Conservation (phyloP, 1,140 invertebrate species). For the Hyles euphorbiae region DNA sequence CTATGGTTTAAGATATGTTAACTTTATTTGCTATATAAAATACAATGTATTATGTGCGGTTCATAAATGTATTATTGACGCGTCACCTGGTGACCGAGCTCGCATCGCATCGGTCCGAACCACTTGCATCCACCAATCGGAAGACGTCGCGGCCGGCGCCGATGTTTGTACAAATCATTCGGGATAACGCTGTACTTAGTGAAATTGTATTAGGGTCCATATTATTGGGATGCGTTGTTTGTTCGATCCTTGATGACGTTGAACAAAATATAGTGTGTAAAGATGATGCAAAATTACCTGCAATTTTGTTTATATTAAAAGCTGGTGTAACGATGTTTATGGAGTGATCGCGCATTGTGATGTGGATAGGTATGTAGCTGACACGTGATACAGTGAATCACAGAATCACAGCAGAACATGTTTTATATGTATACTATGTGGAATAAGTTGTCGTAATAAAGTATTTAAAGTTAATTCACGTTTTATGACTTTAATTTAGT, state of each 20-base stretch:
- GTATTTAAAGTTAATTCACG: constrained; percentile 72
- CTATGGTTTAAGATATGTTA: constrained; percentile 75
- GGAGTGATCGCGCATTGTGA: constrained; percentile 63
- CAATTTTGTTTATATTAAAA: constrained; percentile 51
- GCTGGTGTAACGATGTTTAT: too few relatives aligned
- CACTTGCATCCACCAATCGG: constrained; percentile 16
- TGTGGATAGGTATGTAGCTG: constrained; percentile 71
- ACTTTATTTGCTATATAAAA: constrained; percentile 74
- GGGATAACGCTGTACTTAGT: constrained; percentile 32
- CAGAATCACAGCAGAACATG: constrained; percentile 72
- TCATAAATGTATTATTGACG: constrained; percentile 60
- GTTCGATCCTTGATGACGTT: constrained; percentile 62
- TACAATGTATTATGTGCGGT: constrained; percentile 72
- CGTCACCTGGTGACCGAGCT: constrained; percentile 59
- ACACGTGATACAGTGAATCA: constrained; percentile 71
- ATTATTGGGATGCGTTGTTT: constrained; percentile 41
- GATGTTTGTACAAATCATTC: constrained; percentile 20
- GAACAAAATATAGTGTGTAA: constrained; percentile 72
- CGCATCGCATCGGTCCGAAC: constrained; percentile 41
- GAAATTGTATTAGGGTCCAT: constrained; percentile 29
- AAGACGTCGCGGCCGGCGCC: not conserved
- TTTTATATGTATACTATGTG: constrained; percentile 74
- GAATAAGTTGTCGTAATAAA: constrained; percentile 75
- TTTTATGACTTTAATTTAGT: constrained; percentile 65
- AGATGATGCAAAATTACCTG: constrained; percentile 58